Base-by-base conservation (phyloP, 2,888 invertebrate species). In the Laspeyria flexula region DNA sequence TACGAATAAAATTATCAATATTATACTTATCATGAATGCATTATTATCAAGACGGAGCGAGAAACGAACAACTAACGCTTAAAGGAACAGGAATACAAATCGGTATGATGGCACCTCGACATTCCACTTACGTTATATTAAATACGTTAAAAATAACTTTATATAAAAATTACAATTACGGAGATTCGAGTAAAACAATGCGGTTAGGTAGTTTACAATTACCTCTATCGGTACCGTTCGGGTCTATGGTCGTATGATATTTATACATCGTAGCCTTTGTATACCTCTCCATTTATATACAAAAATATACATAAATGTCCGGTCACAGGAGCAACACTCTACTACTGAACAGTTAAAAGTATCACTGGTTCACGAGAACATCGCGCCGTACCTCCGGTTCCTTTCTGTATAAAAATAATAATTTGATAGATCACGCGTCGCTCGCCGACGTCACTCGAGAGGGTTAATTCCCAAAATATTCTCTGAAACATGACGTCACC, bases 21-120 rank as follows among this genome's bases (percentile, higher is more conserved):
- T 53, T 66, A 68, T 64, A 71, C 61, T 68, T 58, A 68, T 45
- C 34, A 61, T 51, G 55, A 65, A 55, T 53, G 48, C 59, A 60
- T 53, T 51, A 61, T 60, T 49, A 65, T 56, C 63, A 60, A 61
- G 60, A 71, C 65, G 67, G 59, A 73, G 67, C 60, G 70, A 60
- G 31, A 72, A 72, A 79, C 62, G 73, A 78, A 79, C 69, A 59
- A 65, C 71, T 77, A 81, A 80, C 62, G 71, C 71, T 59, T 61
- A 71, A 76, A 81, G 77, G 73, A 71, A 81, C 79, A 83, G 81
- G 80, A 88, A 83, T 87, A 89, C 80, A 86, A 85, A 86, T 79
- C 79, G 84, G 83, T 88, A 86, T 86, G 85, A 92, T 92, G 91
- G 91, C 91, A 92, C 91, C 90, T 87, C 86, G 83, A 87, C 87